Conservation (phyloP, 1,140 invertebrate species). For the Macrobrachium nipponense region DNA sequence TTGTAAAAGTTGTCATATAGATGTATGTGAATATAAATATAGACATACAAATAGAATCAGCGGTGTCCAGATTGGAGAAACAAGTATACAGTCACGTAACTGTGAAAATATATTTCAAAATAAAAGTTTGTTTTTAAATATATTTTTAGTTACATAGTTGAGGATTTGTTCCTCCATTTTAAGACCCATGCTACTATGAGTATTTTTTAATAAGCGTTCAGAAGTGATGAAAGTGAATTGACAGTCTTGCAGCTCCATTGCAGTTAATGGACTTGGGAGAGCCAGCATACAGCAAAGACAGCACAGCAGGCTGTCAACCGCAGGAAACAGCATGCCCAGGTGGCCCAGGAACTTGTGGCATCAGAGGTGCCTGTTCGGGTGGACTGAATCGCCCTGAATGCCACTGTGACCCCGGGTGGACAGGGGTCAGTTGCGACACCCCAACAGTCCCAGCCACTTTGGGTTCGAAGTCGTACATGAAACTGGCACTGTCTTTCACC, state of each 20-base stretch:
- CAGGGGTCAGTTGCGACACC: conserved; percentile 85
- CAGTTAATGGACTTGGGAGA: conserved; percentile 44
- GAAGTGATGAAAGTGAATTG: neutral
- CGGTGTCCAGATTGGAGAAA: too few relatives aligned
- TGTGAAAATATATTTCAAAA: too few relatives aligned
- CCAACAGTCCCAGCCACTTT: conserved; percentile 88
- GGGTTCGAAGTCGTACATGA: conserved; percentile 90
- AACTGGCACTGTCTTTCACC: conserved; percentile 93
- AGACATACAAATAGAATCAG: too few relatives aligned
- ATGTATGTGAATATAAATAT: too few relatives aligned
- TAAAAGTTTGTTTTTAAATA: too few relatives aligned
- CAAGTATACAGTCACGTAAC: neutral
- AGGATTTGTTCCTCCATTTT: too few relatives aligned
- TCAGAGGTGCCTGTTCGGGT: conserved; percentile 28
- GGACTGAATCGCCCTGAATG: conserved; percentile 36
- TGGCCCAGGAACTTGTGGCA: conserved; percentile 13
- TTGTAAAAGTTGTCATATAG: too few relatives aligned
- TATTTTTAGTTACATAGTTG: too few relatives aligned
- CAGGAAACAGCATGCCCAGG: conserved; percentile 25
- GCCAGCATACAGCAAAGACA: conserved; percentile 24
- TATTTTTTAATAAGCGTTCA: too few relatives aligned
- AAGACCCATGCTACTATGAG: too few relatives aligned
- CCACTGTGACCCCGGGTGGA: conserved; percentile 72
- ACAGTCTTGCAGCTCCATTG: conserved; percentile 10
- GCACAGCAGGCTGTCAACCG: conserved; percentile 5